Conservation (phyloP, 2,797 vertebrate species). For the Lophotriccus pileatus region DNA sequence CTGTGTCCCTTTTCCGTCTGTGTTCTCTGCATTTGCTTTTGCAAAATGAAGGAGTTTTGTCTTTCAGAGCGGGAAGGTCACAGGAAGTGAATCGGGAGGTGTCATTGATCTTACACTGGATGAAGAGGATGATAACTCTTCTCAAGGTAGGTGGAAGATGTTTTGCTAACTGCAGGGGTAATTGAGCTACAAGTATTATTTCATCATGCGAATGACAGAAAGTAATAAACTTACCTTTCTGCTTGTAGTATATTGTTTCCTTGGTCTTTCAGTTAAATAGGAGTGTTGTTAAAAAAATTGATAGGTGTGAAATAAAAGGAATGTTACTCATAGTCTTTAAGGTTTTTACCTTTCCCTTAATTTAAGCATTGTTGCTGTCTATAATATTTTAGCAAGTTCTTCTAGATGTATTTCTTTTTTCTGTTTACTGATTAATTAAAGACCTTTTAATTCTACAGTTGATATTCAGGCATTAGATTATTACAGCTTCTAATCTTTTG, state of each 20-base stretch:
- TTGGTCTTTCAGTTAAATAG: background rate
- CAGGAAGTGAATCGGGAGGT: conserved; percentile 77
- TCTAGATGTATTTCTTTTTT: background rate
- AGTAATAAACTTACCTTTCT: background rate
- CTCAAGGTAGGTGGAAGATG: conserved; percentile 67
- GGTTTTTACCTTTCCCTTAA: background rate
- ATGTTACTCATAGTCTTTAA: background rate
- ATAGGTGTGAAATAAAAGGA: background rate
- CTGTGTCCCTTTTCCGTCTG: background rate
- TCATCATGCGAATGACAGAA: background rate
- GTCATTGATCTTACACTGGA: conserved; percentile 98
- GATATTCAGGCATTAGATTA: background rate
- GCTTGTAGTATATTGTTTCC: background rate
- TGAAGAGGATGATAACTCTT: conserved; percentile 86
- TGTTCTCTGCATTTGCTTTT: conserved; percentile 52
- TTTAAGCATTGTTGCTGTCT: background rate
- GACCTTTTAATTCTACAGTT: background rate
- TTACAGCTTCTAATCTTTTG: background rate
- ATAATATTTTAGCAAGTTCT: background rate
- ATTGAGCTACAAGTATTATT: background rate
- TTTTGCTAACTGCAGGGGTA: background rate
- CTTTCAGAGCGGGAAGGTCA: conserved; percentile 81
- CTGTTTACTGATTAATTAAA: background rate
- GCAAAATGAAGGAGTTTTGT: conserved; percentile 68
- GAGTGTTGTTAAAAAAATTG: background rate